Percentiles rank a stretch among this genome's conserved stretches.
These are phyloP conservation scores for Noctua pronuba DNA, from an alignment of 2,888 invertebrate genomes.

Conservation along the genomic window DNA sequence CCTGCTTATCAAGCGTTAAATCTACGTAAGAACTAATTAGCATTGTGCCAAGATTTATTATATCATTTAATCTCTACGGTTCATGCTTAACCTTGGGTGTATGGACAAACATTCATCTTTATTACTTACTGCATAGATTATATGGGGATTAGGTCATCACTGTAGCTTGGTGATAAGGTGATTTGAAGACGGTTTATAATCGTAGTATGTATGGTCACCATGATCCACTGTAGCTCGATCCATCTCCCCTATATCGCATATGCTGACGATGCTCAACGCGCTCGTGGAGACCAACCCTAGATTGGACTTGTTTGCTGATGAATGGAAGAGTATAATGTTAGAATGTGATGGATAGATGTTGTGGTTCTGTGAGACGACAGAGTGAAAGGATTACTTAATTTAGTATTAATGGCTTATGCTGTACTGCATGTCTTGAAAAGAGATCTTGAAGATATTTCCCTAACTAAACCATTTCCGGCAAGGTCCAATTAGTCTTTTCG, in stretches of 20 bases:
- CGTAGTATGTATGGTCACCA: neutral
- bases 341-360: too few relatives aligned
- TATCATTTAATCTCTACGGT: slow-evolving; percentile 60
- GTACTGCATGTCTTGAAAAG: neutral
- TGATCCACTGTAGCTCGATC: too few relatives aligned
- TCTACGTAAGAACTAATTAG: slow-evolving; percentile 51
- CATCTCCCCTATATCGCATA: too few relatives aligned
- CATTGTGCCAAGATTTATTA: slow-evolving; percentile 54
- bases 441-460: neutral
- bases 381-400: too few relatives aligned
- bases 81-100: slow-evolving; percentile 55
- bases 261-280: too few relatives aligned
- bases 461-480: neutral
- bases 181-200: slow-evolving; percentile 1
- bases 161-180: neutral
- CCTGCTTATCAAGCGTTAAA: slow-evolving; percentile 24
- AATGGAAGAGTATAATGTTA: too few relatives aligned
- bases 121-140: slow-evolving; percentile 49
- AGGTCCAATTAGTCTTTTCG: neutral
- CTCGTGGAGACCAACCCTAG: too few relatives aligned
- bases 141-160: slow-evolving; percentile 48
- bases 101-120: slow-evolving; percentile 49
- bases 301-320: too few relatives aligned
- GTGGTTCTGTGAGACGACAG: too few relatives aligned
- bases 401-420: too few relatives aligned